A percentile compares a stretch with the other conserved stretches of the same genome.
phyloP scores from a whole-genome alignment of 1,140 invertebrate species.

The Diorhabda carinulata region DNA sequence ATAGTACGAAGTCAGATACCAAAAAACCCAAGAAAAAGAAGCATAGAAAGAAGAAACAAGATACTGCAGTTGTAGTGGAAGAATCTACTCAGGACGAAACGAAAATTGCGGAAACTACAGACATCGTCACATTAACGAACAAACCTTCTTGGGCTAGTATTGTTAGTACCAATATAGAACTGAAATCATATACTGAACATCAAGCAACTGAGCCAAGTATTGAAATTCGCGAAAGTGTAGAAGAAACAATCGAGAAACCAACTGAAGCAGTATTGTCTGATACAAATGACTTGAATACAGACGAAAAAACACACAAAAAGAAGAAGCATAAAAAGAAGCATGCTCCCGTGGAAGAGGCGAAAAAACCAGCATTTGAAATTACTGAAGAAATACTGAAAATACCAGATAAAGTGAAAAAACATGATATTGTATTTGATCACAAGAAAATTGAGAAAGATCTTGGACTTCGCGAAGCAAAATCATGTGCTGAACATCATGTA shows the following conservation, averaged over 20 bases:
- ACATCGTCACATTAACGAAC: not conserved
- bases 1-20: not conserved
- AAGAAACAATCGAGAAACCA: not conserved
- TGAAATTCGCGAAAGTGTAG: conserved; percentile 4
- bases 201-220: conserved; percentile 14
- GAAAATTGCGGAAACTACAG: not conserved
- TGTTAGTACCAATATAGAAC: conserved; percentile 8
- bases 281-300: conserved; percentile 12
- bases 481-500: not conserved
- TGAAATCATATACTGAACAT: not conserved
- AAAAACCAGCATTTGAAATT: conserved; percentile 22
- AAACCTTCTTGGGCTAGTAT: conserved; percentile 10
- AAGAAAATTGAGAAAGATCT: not conserved
- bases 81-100: not conserved
- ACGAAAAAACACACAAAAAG: conserved; percentile 28
- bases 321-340: conserved; percentile 27
- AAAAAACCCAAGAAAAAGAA: conserved; percentile 15
- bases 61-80: not conserved
- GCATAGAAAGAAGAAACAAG: conserved; percentile 17
- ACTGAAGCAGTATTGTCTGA: conserved; percentile 12
- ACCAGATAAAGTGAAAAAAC: conserved; percentile 1
- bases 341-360: conserved; percentile 18
- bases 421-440: too few relatives aligned
- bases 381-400: conserved; percentile 22
- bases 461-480: not conserved